Base-by-base conservation (phyloP, 2,888 invertebrate genomes). In the Pristionchus entomophagus region DNA sequence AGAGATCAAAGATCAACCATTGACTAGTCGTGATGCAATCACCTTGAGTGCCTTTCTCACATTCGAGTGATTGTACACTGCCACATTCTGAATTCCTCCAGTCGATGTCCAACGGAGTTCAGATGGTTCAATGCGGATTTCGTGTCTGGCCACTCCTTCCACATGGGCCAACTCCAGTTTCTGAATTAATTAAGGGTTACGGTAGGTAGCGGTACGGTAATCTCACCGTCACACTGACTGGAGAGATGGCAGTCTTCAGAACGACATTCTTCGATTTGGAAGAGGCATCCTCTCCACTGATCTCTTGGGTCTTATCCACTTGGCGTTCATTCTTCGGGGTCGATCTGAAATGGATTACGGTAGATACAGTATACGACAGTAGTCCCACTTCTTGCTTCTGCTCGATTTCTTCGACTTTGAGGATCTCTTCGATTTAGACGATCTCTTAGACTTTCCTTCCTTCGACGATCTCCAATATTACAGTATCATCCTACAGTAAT, bases 51-150 rank as follows among this genome's bases (percentile, higher is more conserved):
- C 65, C 65, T 69, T 69, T 38, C 38, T 69, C 17, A 35, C 35
- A 38, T 69, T 69, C 35, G 65, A 69, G 38, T 69, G 65, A 69
- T 69, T 69, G 65, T 69, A 69, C 35, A 69, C 65, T 3, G 65
- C 65, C 4, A 69, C 65, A 38, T 69, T 35, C 65, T 69, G 65
- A 69, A 69, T 69, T 19, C 65, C 65, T 69, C 65, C 65, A 8
- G 65, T 69, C 65, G 65, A 69, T 22, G 35, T 12, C 65, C 65
- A 69, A 69, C 65, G 65, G 19, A 69, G 65, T 22, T 69, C 65
- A 8, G 65, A 69, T 22, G 65, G 65, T 22, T 69, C 65, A 38
- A 69, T 69, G 38, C 65, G 65, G 38, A 69, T 19, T 69, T 69
- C 65, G 35, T 69, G 65, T 38, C 22, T 69, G 4, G 65, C 38